phyloP scores from a whole-genome alignment of 2,797 vertebrate species.

The Acrossocheilus wenchowensis region DNA sequence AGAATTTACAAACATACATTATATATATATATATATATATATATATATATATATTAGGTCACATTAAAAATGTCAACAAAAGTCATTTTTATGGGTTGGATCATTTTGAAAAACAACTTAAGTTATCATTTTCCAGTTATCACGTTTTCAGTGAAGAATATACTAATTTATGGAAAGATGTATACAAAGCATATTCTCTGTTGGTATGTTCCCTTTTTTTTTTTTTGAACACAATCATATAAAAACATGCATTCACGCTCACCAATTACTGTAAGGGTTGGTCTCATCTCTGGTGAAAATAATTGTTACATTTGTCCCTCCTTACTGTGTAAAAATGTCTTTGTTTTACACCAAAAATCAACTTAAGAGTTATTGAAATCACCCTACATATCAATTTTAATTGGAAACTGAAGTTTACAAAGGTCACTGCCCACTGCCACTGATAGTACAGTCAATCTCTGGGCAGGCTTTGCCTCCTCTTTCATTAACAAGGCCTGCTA shows the following conservation, averaged over 20 bases:
- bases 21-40: too few relatives aligned
- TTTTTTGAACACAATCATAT: conserved; percentile 23
- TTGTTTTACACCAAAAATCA: conserved; percentile 18
- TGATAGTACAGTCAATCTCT: conserved; percentile 56
- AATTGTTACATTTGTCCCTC: neutral
- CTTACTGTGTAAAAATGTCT: conserved; percentile 3
- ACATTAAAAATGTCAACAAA: neutral
- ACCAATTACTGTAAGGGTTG: neutral
- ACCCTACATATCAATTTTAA: conserved; percentile 40
- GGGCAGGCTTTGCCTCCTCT: conserved; percentile 70
- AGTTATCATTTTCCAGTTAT: neutral
- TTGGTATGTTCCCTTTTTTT: neutral
- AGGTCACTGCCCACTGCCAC: conserved; percentile 41
- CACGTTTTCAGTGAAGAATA: neutral
- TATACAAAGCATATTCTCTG: neutral
- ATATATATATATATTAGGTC: neutral
- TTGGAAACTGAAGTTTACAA: conserved; percentile 42
- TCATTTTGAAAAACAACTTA: neutral
- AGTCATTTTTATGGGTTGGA: neutral
- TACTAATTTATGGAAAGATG: neutral
- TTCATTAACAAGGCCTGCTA: conserved; percentile 91
- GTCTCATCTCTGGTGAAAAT: neutral
- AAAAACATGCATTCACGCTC: neutral
- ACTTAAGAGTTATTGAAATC: conserved; percentile 20
- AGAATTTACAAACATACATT: neutral